phyloP scores from a whole-genome alignment of 2,797 vertebrate species.

The Potorous gilbertii region DNA sequence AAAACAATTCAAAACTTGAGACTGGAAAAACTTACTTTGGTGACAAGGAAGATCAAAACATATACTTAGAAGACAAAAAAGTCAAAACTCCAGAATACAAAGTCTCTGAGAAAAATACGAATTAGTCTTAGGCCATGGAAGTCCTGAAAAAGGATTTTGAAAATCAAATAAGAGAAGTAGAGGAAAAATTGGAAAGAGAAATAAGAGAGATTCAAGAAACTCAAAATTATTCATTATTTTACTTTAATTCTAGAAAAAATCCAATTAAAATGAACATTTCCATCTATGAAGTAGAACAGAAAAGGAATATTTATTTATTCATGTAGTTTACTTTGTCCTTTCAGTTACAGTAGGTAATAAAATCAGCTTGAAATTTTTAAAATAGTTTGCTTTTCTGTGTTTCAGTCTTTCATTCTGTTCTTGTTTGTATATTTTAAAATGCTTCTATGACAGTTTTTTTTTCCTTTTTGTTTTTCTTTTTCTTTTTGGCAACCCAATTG shows the following conservation, averaged over 20 bases:
- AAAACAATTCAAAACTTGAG: no score
- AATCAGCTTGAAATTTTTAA: background rate
- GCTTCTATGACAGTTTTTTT: background rate
- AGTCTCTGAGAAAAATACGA: no score
- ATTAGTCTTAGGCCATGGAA: no score
- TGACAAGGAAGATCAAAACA: no score
- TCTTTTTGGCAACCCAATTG: background rate
- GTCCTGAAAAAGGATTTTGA: no score
- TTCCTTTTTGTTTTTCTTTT: background rate
- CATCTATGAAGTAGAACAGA: background rate
- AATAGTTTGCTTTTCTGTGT: background rate
- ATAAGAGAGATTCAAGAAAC: no score
- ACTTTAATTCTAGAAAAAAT: background rate
- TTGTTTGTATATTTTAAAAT: background rate
- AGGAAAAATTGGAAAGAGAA: no score
- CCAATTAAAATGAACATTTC: background rate
- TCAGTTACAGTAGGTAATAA: background rate
- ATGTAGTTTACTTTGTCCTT: background rate
- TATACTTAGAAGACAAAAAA: no score
- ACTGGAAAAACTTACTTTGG: no score
- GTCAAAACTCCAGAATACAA: no score
- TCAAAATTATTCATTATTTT: background rate
- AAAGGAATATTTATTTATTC: background rate
- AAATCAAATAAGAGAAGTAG: no score
- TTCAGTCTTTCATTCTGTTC: background rate